Base-by-base conservation (phyloP, 2,113 vertebrate genomes). In the Rhegmatorhina hoffmannsi region DNA sequence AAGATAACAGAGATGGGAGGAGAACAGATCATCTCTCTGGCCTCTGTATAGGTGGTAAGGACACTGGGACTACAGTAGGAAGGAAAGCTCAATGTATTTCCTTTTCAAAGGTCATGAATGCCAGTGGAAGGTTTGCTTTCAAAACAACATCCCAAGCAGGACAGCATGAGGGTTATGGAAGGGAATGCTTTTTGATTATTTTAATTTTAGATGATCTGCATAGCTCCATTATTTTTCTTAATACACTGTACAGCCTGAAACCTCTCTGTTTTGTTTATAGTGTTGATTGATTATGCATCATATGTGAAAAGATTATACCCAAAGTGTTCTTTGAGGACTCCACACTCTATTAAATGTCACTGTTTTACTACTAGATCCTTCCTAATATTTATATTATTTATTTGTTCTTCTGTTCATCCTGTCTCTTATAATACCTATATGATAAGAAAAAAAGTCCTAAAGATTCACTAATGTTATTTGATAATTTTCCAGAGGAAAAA, bases 51-150 rank as follows among this genome's bases (percentile, higher is more conserved):
- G 44, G 28, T 77, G 93, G 76, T 92, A 95, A 89, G 1, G 1
- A 68, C 43, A 13, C 29, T 83, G 53, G 75, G 79, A 77, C 58
- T 95, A 38, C 59, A 62, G 82, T 85, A 87, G 93, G 94, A 96
- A 96, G 94, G 83, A 96, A 95, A 80, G 63, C 74, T 77, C 50
- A 44, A 17, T 69, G 63, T 59, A 73, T 82, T 95, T 96, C 93
- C 95, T 92, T 80, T 92, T 94, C 33, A 94, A 94, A 95, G 89
- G 81, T 85, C 89, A 89, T 31, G 55, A 83, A 74, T 80, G 33
- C 43, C 63, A 94, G 34, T 52, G 59, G 77, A 90, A 73, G 50
- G 25, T 86, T 96, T 90, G 40, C 53, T 94, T 94, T 90, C 72
- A 83, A 90, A 96, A 92, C 63, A 95, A 70, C 50, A 91, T 28